Evolutionary conservation across 2,888 invertebrate genomes (phyloP), one percentile per base, ranked within the genome.

Genomic region (Drosophila paranaensis): DNA sequence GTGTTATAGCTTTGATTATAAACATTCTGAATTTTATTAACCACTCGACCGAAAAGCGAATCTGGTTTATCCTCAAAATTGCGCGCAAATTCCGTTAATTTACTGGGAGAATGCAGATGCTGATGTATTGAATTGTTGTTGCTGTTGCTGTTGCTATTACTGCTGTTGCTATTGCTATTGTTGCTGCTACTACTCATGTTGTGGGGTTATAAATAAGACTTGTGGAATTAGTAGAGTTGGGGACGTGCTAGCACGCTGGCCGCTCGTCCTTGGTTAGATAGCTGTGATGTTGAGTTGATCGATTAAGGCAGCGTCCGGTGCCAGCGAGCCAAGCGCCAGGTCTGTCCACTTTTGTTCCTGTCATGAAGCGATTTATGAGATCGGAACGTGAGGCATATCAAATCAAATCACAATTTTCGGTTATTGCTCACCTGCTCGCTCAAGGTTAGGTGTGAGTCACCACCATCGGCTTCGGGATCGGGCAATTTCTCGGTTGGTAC

Each of bases 391-490:
- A 40, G 27, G 4, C 27, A 45, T 64, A 65, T 45, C 54, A 10
- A 35, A 33, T 33, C 27, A 27, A 27, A 27, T 27, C 27, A 2
- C 0, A 33, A 33, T 3, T 8, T 2, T 6, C 14, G 43, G 95
- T 95, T 88, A 96, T 39, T 37, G 33, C 95, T 95, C 90, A 97
- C 97, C 91, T 96, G 97, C 92, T 98, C 98, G 90, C 96, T 96
- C 9, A 98, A 93, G 0, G 98, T 98, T 91, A 98, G 95, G 90
- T 97, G 97, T 5, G 97, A 96, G 93, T 98, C 98, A 27, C 97
- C 97, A 82, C 96, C 97, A 92, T 98, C 98, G 2, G 97, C 97
- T 92, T 97, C 97, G 0, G 97, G 97, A 93, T 98, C 98, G 1
- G 98, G 97, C 56, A 98, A 93, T 93, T 98, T 98, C 90, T 96